Percentiles rank a stretch among this genome's conserved stretches.
Conservation (phyloP, 2,888 invertebrate genomes). For the Andrena trimmerana region DNA sequence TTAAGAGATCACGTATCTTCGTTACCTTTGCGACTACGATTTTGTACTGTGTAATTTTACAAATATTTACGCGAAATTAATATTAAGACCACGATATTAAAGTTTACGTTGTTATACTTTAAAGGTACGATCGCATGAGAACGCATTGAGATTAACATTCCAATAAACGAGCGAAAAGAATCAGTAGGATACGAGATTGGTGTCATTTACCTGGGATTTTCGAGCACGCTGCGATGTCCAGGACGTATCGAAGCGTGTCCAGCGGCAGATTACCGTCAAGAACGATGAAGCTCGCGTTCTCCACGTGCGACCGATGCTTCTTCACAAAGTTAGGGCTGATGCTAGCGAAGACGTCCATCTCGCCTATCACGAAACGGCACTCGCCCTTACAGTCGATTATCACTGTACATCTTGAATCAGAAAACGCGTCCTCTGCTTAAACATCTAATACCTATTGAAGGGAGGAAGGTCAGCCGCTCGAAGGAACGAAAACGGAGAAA, state of each 20-base stretch:
- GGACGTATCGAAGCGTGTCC: conserved; percentile 88
- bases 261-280: conserved; percentile 94
- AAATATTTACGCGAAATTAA: not conserved
- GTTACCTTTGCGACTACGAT: conserved; percentile 4
- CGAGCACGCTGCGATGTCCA: conserved; percentile 88
- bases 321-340: conserved; percentile 89
- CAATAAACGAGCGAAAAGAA: conserved; percentile 8
- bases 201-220: conserved; percentile 89
- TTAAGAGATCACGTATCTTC: conserved; percentile 1
- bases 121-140: conserved; percentile 1
- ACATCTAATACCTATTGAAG: no score
- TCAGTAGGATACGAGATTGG: not conserved
- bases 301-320: conserved; percentile 87
- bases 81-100: conserved; percentile 1
- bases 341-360: conserved; percentile 92
- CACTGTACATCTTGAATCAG: conserved; percentile 89
- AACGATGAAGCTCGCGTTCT: conserved; percentile 90
- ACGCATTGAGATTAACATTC: conserved; percentile 24
- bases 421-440: not conserved
- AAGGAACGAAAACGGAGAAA: not conserved
- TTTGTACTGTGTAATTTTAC: conserved; percentile 26
- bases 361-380: conserved; percentile 92
- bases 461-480: not conserved
- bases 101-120: conserved; percentile 10
- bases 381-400: conserved; percentile 92